Conservation (phyloP, 2,113 vertebrate genomes). For the Picathartes gymnocephalus region DNA sequence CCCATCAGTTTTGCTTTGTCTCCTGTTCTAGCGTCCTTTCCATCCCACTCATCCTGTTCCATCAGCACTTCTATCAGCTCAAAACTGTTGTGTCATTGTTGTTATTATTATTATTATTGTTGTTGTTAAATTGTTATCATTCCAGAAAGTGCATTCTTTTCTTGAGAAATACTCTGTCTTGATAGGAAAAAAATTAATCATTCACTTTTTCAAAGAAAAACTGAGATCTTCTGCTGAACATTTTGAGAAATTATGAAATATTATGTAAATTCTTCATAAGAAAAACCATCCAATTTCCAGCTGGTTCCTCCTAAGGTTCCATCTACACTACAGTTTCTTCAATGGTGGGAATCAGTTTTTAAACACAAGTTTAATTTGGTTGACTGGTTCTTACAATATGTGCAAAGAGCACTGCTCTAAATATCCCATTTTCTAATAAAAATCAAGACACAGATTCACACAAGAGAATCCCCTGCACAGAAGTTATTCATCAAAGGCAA, state of each 20-base stretch:
- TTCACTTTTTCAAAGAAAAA: neutral
- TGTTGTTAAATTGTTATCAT: neutral
- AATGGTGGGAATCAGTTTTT: neutral
- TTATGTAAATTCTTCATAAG: neutral
- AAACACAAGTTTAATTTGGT: neutral
- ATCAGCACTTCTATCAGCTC: neutral
- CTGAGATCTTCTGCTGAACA: neutral
- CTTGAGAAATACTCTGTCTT: neutral
- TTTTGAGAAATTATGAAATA: neutral
- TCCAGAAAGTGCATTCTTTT: neutral
- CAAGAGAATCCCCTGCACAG: neutral
- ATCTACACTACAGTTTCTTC: neutral
- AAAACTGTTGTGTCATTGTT: neutral
- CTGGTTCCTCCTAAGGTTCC: neutral
- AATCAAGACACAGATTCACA: neutral
- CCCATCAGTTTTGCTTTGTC: neutral
- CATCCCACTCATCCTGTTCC: neutral
- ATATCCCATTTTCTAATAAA: neutral
- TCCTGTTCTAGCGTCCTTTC: neutral
- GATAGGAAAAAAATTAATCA: neutral
- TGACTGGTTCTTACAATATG: neutral
- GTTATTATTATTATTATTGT: neutral
- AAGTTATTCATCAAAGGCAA: neutral
- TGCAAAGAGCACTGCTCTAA: neutral
- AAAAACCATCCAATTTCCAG: neutral